Conservation (phyloP, 2,113 vertebrate genomes). For the Martes martes region DNA sequence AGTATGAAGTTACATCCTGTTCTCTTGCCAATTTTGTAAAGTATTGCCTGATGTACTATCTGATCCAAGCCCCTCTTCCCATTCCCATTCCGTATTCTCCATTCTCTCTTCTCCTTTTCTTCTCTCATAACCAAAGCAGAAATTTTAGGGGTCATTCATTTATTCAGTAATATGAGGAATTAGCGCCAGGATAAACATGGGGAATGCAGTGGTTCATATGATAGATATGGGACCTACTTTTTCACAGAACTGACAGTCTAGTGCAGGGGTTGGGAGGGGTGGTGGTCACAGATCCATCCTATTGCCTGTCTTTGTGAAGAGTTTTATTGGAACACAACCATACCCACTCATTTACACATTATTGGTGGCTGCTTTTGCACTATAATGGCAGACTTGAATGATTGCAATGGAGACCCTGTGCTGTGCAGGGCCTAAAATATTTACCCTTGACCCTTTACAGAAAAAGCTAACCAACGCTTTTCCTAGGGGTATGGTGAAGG, state of each 20-base stretch:
- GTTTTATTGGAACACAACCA: not conserved
- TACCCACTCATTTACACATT: not conserved
- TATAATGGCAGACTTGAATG: not conserved
- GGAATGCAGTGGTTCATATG: fast-evolving
- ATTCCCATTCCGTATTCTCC: not conserved
- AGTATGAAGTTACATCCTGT: not conserved
- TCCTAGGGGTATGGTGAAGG: not conserved
- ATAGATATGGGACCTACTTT: not conserved
- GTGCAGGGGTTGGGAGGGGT: too few relatives aligned
- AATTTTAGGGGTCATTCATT: not conserved
- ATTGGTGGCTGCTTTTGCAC: not conserved
- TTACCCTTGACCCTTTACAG: not conserved
- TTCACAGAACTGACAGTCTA: not conserved
- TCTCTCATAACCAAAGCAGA: not conserved
- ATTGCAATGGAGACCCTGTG: not conserved
- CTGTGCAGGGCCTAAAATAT: not conserved
- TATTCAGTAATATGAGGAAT: not conserved
- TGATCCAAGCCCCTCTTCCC: not conserved
- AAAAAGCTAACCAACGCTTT: not conserved
- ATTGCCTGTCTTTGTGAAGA: not conserved
- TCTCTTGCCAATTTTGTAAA: not conserved
- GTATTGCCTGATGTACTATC: not conserved
- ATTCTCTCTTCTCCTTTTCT: not conserved
- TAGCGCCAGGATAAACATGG: not conserved
- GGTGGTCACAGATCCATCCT: not conserved